Percentiles rank a stretch among this genome's conserved stretches.
These are phyloP conservation scores for Brachionus rubens DNA, from an alignment of 1,140 invertebrate genomes.

Conservation along the genomic window DNA sequence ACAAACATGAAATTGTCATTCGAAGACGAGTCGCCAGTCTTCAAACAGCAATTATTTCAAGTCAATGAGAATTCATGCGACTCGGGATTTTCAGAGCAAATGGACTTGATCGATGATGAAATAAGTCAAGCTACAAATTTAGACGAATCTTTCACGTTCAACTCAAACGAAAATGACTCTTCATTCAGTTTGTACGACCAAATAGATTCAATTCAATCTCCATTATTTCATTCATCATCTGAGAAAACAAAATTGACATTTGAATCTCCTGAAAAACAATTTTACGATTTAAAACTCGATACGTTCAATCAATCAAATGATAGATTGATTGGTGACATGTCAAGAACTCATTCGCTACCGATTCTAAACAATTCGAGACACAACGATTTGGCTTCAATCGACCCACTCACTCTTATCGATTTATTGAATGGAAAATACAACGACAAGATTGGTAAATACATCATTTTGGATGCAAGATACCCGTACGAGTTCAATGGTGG, in stretches of 20 bases:
- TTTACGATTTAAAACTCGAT: too few relatives aligned
- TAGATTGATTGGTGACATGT: constrained; percentile 31
- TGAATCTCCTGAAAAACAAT: too few relatives aligned
- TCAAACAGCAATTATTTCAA: background rate
- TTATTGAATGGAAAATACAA: background rate
- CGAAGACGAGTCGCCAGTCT: background rate
- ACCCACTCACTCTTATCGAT: background rate
- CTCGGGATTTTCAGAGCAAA: background rate
- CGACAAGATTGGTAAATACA: background rate
- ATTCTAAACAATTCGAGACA: background rate
- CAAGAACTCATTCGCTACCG: background rate
- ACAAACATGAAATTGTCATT: background rate
- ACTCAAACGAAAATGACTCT: background rate
- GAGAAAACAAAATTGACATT: background rate
- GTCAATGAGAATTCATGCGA: background rate
- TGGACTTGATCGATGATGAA: constrained; percentile 5
- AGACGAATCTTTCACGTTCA: constrained; percentile 10
- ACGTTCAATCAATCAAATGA: too few relatives aligned
- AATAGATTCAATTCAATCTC: background rate
- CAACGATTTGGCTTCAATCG: constrained; percentile 21
- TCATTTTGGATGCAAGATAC: constrained; percentile 70
- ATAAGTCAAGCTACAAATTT: constrained; percentile 23
- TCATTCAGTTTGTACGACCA: constrained; percentile 17
- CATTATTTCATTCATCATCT: background rate
- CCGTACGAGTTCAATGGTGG: constrained; percentile 94